Evolutionary conservation across 2,888 invertebrate genomes (phyloP).

Genomic region (Conchocele bisecta): DNA sequence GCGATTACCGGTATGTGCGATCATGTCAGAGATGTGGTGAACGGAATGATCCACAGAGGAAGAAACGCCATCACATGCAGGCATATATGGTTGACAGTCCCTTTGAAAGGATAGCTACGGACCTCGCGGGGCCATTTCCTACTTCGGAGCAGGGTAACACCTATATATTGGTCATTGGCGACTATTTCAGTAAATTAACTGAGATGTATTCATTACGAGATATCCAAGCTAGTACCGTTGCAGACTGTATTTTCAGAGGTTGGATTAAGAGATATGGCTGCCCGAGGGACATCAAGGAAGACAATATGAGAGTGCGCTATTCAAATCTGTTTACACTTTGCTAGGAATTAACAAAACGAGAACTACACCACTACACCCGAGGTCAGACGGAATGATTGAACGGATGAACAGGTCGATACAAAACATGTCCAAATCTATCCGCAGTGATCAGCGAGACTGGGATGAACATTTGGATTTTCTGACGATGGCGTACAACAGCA

Average conservation of each 20-base stretch:
- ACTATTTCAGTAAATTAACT: not conserved
- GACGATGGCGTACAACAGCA: slow-evolving; percentile 2
- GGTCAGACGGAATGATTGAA: slow-evolving; percentile 30
- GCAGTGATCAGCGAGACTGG: slow-evolving; percentile 8
- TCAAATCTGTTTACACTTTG: not conserved
- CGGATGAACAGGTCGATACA: slow-evolving; percentile 7
- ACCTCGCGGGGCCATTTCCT: not conserved
- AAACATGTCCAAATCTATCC: slow-evolving; percentile 1
- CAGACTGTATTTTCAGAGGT: slow-evolving; percentile 1
- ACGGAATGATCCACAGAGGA: not conserved
- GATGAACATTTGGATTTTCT: slow-evolving; percentile 2
- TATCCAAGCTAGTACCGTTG: not conserved
- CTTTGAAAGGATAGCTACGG: not conserved
- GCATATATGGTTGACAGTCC: not conserved
- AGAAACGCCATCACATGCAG: not conserved
- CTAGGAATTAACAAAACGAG: not conserved
- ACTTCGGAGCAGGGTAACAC: not conserved
- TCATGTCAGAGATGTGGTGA: slow-evolving; percentile 18
- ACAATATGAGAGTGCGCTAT: not conserved
- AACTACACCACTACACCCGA: slow-evolving; percentile 4
- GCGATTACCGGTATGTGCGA: slow-evolving; percentile 1
- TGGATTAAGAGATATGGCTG: slow-evolving; percentile 1
- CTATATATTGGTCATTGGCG: slow-evolving; percentile 4
- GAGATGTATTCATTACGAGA: not conserved
- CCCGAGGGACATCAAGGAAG: not conserved